These are phyloP conservation scores for Styela clava DNA, from an alignment of 23 tunicate genomes.

Conservation along the genomic window DNA sequence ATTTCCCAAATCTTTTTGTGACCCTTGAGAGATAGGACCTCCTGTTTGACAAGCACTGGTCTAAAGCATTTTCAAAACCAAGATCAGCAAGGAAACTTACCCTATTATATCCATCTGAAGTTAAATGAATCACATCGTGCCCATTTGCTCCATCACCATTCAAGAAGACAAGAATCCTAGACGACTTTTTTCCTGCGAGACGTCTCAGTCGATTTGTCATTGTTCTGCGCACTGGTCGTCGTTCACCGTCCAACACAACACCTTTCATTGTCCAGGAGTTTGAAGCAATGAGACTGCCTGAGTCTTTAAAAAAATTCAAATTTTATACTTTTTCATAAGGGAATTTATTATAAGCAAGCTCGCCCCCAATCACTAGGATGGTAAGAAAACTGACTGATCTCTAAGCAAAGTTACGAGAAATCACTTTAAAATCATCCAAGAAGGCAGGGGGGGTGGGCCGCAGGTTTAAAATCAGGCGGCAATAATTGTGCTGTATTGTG, in stretches of 20 bases:
- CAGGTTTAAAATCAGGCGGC: too few species aligned
- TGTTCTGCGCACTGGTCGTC: neutral
- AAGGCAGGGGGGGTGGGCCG: too few species aligned
- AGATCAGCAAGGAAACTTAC: too few species aligned
- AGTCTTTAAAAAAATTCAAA: slow-evolving; percentile 30
- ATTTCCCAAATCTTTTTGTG: too few species aligned
- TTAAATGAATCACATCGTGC: slow-evolving; percentile 46
- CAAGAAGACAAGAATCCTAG: slow-evolving; percentile 39
- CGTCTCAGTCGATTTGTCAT: slow-evolving; percentile 33
- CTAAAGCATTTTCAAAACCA: too few species aligned
- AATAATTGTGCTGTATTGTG: too few species aligned
- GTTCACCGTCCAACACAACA: slow-evolving; percentile 20
- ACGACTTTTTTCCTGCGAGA: slow-evolving; percentile 54
- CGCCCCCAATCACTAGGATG: too few species aligned
- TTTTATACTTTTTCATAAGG: neutral
- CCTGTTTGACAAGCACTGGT: too few species aligned
- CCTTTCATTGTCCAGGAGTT: slow-evolving; percentile 34
- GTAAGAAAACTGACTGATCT: too few species aligned
- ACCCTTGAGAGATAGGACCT: too few species aligned
- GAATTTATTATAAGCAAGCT: neutral
- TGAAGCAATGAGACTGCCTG: slow-evolving; percentile 20
- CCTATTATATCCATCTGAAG: neutral
- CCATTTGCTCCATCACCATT: slow-evolving; percentile 66
- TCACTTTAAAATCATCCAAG: neutral
- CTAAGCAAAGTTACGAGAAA: neutral